phyloP scores from a whole-genome alignment of 2,888 invertebrate species.

The Cylloceria caligata region DNA sequence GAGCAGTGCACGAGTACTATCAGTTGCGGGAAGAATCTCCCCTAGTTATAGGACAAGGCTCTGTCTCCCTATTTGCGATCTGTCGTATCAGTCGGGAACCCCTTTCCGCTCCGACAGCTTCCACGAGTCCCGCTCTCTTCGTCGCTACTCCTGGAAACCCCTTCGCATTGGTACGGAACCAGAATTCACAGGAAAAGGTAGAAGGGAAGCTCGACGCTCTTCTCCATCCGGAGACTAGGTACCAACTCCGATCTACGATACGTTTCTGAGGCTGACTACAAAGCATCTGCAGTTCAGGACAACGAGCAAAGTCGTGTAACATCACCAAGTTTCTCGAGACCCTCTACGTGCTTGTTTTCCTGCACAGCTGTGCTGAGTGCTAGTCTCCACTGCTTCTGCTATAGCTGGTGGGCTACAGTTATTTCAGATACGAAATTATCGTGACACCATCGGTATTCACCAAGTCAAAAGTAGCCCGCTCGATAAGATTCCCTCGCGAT shows the following conservation, averaged over 20 bases:
- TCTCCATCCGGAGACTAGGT: slow-evolving; percentile 49
- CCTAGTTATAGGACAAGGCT: slow-evolving; percentile 31
- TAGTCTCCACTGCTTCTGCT: slow-evolving; percentile 1
- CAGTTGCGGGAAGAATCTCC: slow-evolving; percentile 3
- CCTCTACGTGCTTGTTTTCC: slow-evolving; percentile 13
- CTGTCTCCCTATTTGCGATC: slow-evolving; percentile 48
- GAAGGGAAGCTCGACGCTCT: slow-evolving; percentile 34
- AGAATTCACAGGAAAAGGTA: slow-evolving; percentile 27
- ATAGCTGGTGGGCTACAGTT: slow-evolving; percentile 38
- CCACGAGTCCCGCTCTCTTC: not conserved
- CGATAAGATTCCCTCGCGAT: slow-evolving; percentile 45
- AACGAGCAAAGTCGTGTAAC: slow-evolving; percentile 39
- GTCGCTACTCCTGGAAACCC: not conserved
- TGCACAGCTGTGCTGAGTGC: not conserved
- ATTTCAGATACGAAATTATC: slow-evolving; percentile 66
- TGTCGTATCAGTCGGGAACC: slow-evolving; percentile 43
- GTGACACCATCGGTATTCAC: slow-evolving; percentile 63
- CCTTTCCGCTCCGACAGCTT: slow-evolving; percentile 24
- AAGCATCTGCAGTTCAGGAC: slow-evolving; percentile 52
- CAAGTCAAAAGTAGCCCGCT: slow-evolving; percentile 51
- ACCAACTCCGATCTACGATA: slow-evolving; percentile 67
- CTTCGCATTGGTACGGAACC: not conserved
- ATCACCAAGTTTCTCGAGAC: slow-evolving; percentile 50
- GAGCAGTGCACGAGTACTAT: not conserved
- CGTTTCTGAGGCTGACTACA: slow-evolving; percentile 63